Percentiles rank a stretch among this genome's conserved stretches.
Conservation (phyloP, 2,888 invertebrate species). For the Eucera pruinosa region DNA sequence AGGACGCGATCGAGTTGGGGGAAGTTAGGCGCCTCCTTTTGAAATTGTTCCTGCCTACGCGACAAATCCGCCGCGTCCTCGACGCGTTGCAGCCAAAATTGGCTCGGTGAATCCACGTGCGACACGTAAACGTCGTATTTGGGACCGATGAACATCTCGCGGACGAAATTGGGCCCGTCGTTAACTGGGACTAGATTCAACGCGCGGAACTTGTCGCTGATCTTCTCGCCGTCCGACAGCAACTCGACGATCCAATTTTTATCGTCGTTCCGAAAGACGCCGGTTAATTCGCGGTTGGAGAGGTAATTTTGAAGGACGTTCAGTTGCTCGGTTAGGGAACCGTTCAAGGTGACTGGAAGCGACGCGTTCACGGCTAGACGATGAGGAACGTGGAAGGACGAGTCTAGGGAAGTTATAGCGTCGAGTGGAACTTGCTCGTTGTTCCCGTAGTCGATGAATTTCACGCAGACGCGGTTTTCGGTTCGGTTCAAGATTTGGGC, state of each 20-base stretch:
- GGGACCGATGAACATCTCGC: constrained; percentile 70
- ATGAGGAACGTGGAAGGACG: constrained; percentile 76
- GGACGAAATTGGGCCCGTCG: constrained; percentile 72
- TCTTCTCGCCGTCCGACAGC: constrained; percentile 85
- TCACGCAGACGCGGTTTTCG: constrained; percentile 85
- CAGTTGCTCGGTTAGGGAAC: constrained; percentile 84
- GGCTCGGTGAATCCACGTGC: constrained; percentile 91
- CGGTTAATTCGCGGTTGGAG: constrained; percentile 85
- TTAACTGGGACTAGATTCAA: constrained; percentile 55
- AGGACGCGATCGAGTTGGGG: constrained; percentile 86
- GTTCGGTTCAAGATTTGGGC: constrained; percentile 85
- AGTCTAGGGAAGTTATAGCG: constrained; percentile 83
- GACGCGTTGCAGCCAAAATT: constrained; percentile 90
- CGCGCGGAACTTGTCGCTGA: constrained; percentile 85
- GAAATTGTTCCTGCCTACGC: constrained; percentile 88
- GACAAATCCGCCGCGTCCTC: constrained; percentile 86
- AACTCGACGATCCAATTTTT: constrained; percentile 87
- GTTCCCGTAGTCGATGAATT: constrained; percentile 90
- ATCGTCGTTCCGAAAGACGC: constrained; percentile 85
- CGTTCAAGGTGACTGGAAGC: constrained; percentile 76
- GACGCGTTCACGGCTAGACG: constrained; percentile 78
- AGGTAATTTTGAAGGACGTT: constrained; percentile 72
- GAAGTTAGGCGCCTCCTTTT: constrained; percentile 85
- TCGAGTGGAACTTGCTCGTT: constrained; percentile 86
- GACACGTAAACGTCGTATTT: constrained; percentile 86